Evolutionary conservation across 1,140 invertebrate genomes (phyloP).

Genomic region (Drosophila bocqueti): DNA sequence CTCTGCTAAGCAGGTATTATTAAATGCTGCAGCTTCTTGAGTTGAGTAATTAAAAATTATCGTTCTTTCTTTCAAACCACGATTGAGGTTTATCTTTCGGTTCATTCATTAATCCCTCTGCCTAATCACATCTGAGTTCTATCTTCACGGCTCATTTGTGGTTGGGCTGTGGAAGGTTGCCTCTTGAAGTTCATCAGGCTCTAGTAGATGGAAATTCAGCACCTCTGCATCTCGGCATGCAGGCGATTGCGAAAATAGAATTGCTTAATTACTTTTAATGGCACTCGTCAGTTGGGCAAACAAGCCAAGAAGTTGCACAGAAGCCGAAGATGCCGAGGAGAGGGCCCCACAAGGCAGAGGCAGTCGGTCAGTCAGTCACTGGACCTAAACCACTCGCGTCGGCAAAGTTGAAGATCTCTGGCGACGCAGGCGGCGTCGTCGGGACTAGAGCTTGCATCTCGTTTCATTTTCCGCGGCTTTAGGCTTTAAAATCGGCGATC

Average conservation of each 20-base stretch:
- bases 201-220: not conserved
- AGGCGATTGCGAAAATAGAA: slow-evolving; percentile 58
- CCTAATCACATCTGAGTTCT: not conserved
- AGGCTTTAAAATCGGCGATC: slow-evolving; percentile 67
- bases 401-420: slow-evolving; percentile 42
- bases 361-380: slow-evolving; percentile 38
- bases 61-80: slow-evolving; percentile 13
- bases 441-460: slow-evolving; percentile 38
- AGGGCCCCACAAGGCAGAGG: slow-evolving; percentile 13
- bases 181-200: slow-evolving; percentile 10
- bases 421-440: slow-evolving; percentile 11
- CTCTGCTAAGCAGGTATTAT: not conserved
- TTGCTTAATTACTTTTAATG: slow-evolving; percentile 63
- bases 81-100: not conserved
- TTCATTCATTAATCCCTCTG: not conserved
- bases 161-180: slow-evolving; percentile 12
- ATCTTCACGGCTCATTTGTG: slow-evolving; percentile 42
- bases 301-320: slow-evolving; percentile 40
- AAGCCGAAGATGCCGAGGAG: slow-evolving; percentile 20
- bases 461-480: slow-evolving; percentile 26
- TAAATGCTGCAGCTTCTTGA: not conserved
- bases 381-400: slow-evolving; percentile 20
- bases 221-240: slow-evolving; percentile 32
- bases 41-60: not conserved
- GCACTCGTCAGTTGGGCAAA: slow-evolving; percentile 45